A percentile compares a stretch with the other conserved stretches of the same genome.
Evolutionary conservation across 2,113 vertebrate genomes (phyloP).

Genomic region (Rhea pennata): DNA sequence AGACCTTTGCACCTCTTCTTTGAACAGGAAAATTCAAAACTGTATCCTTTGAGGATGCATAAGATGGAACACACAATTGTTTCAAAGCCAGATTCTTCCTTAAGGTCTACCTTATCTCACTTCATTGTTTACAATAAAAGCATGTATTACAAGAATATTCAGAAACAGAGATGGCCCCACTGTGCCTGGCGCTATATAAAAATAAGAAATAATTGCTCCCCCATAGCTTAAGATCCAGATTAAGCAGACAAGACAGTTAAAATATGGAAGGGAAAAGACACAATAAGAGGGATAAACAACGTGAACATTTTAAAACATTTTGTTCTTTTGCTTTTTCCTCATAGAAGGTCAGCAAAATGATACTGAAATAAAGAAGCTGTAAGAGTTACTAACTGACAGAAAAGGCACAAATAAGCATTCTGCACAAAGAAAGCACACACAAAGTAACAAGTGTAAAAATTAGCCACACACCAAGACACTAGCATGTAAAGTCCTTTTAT

Average conservation of each 20-base stretch:
- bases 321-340: background rate
- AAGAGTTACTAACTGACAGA: background rate
- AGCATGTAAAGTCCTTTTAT: background rate
- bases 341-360: background rate
- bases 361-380: background rate
- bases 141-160: background rate
- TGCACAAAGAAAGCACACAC: background rate
- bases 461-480: background rate
- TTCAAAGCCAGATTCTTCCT: background rate
- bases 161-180: background rate
- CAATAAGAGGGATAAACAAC: background rate
- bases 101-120: background rate
- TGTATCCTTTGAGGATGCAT: accelerated
- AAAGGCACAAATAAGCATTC: background rate
- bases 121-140: background rate
- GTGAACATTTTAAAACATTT: background rate
- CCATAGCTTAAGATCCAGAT: background rate
- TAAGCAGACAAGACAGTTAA: background rate
- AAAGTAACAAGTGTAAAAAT: background rate
- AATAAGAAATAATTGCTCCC: background rate
- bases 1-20: background rate
- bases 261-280: background rate
- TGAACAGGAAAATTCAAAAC: background rate
- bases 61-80: background rate
- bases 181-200: background rate